Evolutionary conservation across 2,113 vertebrate genomes (phyloP), one percentile per base, ranked within the genome.

Genomic region (Empidonax traillii): DNA sequence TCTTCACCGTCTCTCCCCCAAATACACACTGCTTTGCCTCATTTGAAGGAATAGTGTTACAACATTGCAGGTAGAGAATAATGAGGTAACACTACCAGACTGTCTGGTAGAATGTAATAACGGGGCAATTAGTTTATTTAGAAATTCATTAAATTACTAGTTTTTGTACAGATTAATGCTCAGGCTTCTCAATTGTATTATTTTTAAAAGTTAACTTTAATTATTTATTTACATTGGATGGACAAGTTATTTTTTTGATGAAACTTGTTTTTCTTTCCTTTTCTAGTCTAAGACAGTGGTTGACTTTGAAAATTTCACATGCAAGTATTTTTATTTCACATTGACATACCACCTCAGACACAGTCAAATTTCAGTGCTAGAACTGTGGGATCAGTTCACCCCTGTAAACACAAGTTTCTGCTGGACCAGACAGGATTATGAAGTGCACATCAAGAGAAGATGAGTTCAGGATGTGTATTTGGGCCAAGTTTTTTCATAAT

Each of bases 1-100:
- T 78, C 9, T 28, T 47, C 41, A 14, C 15, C 0, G 0, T 52
- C 35, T 82, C 21, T 80, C 23, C 43, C 46, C 49, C 27, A 61
- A 10, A 49, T n/a, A 39, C 20, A 7, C 1, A 3, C 27, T 51
- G 24, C 28, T 80, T 68, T 74, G 10, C 13, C 13, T 22, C 10
- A 33, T 67, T 35, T 81, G 68, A 59, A 84, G 59, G 43, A 73
- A 28, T 28, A n/a, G 46, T 2, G 0, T 51, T 72, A 77, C 67
- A 20, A 53, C 8, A 21, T 65, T 90, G 53, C 43, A 37, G 46
- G 24, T 19, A 66, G 37, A 52, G 21, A 49, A 68, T 53, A 18
- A 3, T 52, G 37, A 88, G 71, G 8, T 66, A 79, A 46, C 23
- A 6, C 46, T 46, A 10, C 10, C 17, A 39, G 49, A 33, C 35